Percentiles rank a stretch among this genome's conserved stretches.
Evolutionary conservation across 1,140 invertebrate species (phyloP).

Genomic region (Drosophila repletoides): DNA sequence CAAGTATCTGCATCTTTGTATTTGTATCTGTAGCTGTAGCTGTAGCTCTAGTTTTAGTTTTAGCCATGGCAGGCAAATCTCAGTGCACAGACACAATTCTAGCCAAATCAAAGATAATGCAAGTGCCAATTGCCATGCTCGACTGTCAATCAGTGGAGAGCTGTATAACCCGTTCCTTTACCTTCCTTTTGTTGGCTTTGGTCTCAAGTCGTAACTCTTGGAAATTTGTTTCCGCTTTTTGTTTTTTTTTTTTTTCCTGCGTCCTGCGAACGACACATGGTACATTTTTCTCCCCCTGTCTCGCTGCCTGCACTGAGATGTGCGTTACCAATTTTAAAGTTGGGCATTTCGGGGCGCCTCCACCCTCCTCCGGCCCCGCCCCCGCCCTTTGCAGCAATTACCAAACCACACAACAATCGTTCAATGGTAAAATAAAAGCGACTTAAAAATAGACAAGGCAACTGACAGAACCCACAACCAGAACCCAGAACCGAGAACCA

Average conservation of each 20-base stretch:
- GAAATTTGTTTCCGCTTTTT: conserved; percentile 73
- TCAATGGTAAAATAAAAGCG: conserved; percentile 76
- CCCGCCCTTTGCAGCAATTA: conserved; percentile 74
- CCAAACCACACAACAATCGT: conserved; percentile 78
- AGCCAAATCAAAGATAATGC: conserved; percentile 68
- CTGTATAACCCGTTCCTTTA: conserved; percentile 46
- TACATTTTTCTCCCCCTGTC: not conserved
- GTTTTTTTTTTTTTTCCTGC: no score
- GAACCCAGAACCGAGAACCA: conserved; percentile 35
- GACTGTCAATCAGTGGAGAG: conserved; percentile 61
- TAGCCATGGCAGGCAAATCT: no score
- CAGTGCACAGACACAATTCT: conserved; percentile 27
- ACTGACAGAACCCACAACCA: conserved; percentile 53
- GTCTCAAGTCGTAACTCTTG: conserved; percentile 60
- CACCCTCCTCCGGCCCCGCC: no score
- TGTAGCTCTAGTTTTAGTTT: not conserved
- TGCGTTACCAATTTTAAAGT: conserved; percentile 77
- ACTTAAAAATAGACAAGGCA: conserved; percentile 79
- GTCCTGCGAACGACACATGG: conserved; percentile 58
- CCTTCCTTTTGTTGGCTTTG: conserved; percentile 5
- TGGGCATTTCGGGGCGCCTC: conserved; percentile 53
- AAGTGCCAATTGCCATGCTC: conserved; percentile 71
- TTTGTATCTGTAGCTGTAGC: not conserved
- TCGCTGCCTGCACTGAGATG: conserved; percentile 3
- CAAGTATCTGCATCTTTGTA: conserved; percentile 19